Percentiles rank a stretch among this genome's conserved stretches.
phyloP scores from a whole-genome alignment of 2,888 invertebrate species.

The Xanthorhoe spadicearia region DNA sequence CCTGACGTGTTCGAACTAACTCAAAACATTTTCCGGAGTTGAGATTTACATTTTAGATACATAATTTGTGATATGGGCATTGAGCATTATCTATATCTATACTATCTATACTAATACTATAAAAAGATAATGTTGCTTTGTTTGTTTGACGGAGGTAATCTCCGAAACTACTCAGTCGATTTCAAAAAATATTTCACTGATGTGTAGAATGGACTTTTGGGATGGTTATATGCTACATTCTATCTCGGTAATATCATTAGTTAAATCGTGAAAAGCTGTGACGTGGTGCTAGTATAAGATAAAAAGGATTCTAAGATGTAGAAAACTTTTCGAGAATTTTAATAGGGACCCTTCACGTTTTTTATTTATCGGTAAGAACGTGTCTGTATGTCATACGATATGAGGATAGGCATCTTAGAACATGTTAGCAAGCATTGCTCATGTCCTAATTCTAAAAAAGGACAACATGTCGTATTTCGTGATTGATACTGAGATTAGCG shows the following conservation, averaged over 20 bases:
- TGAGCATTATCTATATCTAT: neutral
- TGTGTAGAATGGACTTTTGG: too few species aligned
- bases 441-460: constrained; percentile 35
- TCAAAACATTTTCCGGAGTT: constrained; percentile 1
- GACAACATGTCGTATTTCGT: constrained; percentile 25
- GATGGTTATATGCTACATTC: too few species aligned
- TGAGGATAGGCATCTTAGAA: constrained; percentile 6
- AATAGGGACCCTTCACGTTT: neutral
- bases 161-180: too few species aligned
- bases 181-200: too few species aligned
- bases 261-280: too few species aligned
- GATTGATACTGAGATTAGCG: constrained; percentile 38
- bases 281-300: too few species aligned
- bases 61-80: neutral
- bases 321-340: neutral
- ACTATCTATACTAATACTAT: too few species aligned
- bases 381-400: neutral
- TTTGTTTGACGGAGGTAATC: too few species aligned
- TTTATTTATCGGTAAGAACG: neutral
- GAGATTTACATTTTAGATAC: neutral
- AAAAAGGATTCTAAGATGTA: too few species aligned
- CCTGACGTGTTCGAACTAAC: neutral
- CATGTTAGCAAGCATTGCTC: constrained; percentile 21
- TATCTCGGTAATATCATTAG: too few species aligned
- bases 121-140: too few species aligned